Evolutionary conservation across 2,113 vertebrate species (phyloP).

Genomic region (Lepisosteus osseus): DNA sequence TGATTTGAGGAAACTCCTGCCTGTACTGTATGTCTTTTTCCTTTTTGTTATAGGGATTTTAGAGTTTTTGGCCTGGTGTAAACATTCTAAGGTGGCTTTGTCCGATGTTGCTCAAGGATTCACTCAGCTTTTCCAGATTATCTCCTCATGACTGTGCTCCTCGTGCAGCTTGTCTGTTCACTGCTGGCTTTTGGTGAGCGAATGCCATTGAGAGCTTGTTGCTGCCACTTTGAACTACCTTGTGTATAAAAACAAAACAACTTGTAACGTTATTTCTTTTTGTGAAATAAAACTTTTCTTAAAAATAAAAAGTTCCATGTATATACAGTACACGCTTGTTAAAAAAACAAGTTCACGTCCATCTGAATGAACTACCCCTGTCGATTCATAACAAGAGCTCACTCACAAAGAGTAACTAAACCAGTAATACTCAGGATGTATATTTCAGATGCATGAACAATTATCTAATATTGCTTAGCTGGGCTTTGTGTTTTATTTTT

Average conservation of each 20-base stretch:
- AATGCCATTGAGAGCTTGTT: not conserved
- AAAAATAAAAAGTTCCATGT: not conserved
- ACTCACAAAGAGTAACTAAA: conserved; percentile 20
- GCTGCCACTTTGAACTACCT: not conserved
- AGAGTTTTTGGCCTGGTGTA: too few relatives aligned
- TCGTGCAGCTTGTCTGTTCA: not conserved
- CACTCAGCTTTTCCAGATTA: not conserved
- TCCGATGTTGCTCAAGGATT: not conserved
- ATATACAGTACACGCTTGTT: not conserved
- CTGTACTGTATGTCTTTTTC: not conserved
- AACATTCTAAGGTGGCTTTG: too few relatives aligned
- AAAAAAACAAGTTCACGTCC: conserved; percentile 3
- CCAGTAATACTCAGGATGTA: conserved; percentile 20
- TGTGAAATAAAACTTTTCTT: conserved; percentile 9
- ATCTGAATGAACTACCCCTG: conserved; percentile 2
- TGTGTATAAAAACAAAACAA: not conserved
- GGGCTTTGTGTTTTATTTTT: conserved; percentile 4
- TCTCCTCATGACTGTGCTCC: not conserved
- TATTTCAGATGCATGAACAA: conserved; percentile 14
- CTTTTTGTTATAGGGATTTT: too few relatives aligned
- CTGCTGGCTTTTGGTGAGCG: not conserved
- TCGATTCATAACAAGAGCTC: conserved; percentile 17
- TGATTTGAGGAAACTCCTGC: not conserved
- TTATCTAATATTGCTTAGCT: conserved; percentile 1
- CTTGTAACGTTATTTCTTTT: not conserved